Percentiles rank a stretch among this genome's conserved stretches.
phyloP scores from a whole-genome alignment of 2,113 vertebrate genomes.

The Suricata suricatta region DNA sequence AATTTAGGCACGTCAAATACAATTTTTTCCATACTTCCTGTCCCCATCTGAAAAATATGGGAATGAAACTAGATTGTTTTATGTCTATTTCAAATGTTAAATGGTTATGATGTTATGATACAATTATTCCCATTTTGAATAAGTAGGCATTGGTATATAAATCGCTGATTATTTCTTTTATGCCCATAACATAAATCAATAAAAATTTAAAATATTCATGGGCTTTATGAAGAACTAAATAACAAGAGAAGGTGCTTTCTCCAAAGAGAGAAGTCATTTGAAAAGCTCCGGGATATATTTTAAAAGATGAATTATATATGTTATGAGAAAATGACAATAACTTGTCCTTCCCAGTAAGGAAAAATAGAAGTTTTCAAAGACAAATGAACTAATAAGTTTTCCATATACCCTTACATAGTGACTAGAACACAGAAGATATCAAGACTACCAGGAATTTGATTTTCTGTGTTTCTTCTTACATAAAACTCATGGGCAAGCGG shows the following conservation, averaged over 20 bases:
- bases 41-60: neutral
- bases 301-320: neutral
- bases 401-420: neutral
- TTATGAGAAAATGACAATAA: constrained; percentile 22
- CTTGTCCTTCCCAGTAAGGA: neutral
- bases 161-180: constrained; percentile 38
- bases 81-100: constrained; percentile 2
- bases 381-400: neutral
- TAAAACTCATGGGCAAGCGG: neutral
- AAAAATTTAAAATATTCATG: constrained; percentile 23
- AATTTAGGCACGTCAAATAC: neutral
- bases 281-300: neutral
- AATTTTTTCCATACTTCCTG: neutral
- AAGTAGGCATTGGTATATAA: constrained; percentile 34
- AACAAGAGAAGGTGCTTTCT: neutral
- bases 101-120: constrained; percentile 18
- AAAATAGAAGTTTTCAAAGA: neutral
- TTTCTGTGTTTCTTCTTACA: neutral
- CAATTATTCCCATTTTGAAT: constrained; percentile 33
- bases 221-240: constrained; percentile 36
- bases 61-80: constrained; percentile 21
- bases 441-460: neutral
- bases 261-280: neutral
- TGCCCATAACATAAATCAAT: neutral
- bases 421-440: neutral